Percentiles rank a stretch among this genome's conserved stretches.
Evolutionary conservation across 2,113 vertebrate genomes (phyloP).

Genomic region (Ochotona curzoniae): DNA sequence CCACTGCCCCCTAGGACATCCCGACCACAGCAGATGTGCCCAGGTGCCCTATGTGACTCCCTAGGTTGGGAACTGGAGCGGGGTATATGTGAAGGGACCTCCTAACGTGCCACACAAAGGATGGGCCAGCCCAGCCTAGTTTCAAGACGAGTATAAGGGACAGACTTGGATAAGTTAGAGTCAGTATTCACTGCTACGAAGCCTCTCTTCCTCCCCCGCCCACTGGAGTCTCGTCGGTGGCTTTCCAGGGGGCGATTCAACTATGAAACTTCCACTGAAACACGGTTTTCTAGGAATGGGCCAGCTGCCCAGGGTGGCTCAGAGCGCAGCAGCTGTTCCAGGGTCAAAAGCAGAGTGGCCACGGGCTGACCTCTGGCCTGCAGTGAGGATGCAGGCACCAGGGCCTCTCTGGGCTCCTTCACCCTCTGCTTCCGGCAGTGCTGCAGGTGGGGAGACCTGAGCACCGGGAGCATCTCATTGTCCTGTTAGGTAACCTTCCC

Average conservation of each 20-base stretch:
- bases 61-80: neutral
- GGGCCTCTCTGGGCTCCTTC: neutral
- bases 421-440: neutral
- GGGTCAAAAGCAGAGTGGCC: neutral
- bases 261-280: slow-evolving; percentile 49
- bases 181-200: neutral
- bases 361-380: neutral
- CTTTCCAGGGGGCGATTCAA: slow-evolving; percentile 45
- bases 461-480: neutral
- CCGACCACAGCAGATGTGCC: neutral
- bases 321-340: neutral
- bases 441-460: neutral
- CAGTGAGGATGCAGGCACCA: neutral
- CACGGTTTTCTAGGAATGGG: neutral
- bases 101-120: neutral
- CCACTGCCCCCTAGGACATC: neutral
- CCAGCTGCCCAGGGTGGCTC: neutral
- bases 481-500: neutral
- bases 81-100: neutral
- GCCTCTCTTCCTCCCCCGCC: neutral
- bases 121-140: neutral
- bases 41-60: neutral
- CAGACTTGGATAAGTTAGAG: neutral
- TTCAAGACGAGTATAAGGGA: neutral
- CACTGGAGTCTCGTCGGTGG: slow-evolving; percentile 1